A percentile compares a stretch with the other conserved stretches of the same genome.
Conservation (phyloP, 2,797 vertebrate species). For the Intellagama lesueurii region DNA sequence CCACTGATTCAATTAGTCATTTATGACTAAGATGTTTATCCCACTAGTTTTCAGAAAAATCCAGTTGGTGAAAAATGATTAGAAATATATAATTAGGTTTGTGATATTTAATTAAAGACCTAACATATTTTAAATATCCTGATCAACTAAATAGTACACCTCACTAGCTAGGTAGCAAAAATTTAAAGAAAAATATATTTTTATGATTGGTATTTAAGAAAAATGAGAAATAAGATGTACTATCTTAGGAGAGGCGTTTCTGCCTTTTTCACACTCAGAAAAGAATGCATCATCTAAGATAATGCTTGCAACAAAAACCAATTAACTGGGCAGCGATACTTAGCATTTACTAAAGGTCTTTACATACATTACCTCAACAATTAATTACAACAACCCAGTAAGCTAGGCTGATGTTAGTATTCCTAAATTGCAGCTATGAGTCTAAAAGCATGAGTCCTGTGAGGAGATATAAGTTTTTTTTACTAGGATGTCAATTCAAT, state of each 20-base stretch:
- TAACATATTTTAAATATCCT: background rate
- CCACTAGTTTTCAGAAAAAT: background rate
- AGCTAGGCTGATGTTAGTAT: background rate
- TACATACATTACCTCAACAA: background rate
- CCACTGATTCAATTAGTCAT: too few relatives aligned
- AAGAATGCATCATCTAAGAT: background rate
- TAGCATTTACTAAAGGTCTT: background rate
- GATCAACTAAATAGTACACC: background rate
- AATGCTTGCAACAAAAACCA: background rate
- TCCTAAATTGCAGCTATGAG: background rate
- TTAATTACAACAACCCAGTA: background rate
- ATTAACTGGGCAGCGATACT: background rate
- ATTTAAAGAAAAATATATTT: background rate
- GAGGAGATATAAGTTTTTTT: background rate
- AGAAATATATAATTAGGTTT: background rate
- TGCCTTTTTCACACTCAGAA: background rate
- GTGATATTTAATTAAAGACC: background rate
- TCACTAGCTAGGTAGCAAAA: background rate
- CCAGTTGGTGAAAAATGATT: background rate
- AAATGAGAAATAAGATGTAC: background rate
- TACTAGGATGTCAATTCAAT: background rate
- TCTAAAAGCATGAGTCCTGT: background rate
- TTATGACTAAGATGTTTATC: background rate
- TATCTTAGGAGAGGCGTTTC: background rate
- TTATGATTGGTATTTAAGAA: background rate